A percentile compares a stretch with the other conserved stretches of the same genome.
Conservation (phyloP, 2,888 invertebrate genomes). For the Luffia ferchaultella region DNA sequence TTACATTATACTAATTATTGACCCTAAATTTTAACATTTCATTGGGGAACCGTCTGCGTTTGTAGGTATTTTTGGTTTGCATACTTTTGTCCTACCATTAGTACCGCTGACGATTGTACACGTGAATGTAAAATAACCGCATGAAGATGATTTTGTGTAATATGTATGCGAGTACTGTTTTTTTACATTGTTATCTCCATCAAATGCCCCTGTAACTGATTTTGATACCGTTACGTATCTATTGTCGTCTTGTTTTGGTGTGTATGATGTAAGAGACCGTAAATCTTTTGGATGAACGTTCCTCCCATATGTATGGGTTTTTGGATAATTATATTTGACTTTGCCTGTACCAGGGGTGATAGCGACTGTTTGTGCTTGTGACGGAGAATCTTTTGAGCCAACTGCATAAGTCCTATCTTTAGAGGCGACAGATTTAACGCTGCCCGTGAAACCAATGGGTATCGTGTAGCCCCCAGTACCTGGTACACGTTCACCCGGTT, state of each 20-base stretch:
- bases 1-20: too few species aligned
- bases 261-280: slow-evolving; percentile 32
- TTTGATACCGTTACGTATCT: slow-evolving; percentile 82
- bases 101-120: slow-evolving; percentile 82
- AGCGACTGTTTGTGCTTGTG: slow-evolving; percentile 73
- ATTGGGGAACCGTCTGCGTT: slow-evolving; percentile 79
- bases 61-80: slow-evolving; percentile 80
- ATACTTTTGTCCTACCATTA: slow-evolving; percentile 81
- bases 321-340: slow-evolving; percentile 39
- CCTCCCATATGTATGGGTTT: slow-evolving; percentile 22
- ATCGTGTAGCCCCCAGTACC: slow-evolving; percentile 73
- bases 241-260: slow-evolving; percentile 58
- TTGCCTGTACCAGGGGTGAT: slow-evolving; percentile 56
- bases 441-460: slow-evolving; percentile 73
- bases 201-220: slow-evolving; percentile 78
- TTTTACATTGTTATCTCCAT: slow-evolving; percentile 68
- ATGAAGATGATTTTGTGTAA: slow-evolving; percentile 86
- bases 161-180: slow-evolving; percentile 81
- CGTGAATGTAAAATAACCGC: slow-evolving; percentile 87
- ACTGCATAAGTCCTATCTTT: slow-evolving; percentile 65
- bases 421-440: slow-evolving; percentile 71
- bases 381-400: slow-evolving; percentile 65
- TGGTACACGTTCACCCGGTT: slow-evolving; percentile 72
- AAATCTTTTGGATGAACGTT: slow-evolving; percentile 41
- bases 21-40: slow-evolving; percentile 50